These are phyloP conservation scores for Ctenomys sociabilis DNA, from an alignment of 2,113 vertebrate genomes.

Conservation along the genomic window DNA sequence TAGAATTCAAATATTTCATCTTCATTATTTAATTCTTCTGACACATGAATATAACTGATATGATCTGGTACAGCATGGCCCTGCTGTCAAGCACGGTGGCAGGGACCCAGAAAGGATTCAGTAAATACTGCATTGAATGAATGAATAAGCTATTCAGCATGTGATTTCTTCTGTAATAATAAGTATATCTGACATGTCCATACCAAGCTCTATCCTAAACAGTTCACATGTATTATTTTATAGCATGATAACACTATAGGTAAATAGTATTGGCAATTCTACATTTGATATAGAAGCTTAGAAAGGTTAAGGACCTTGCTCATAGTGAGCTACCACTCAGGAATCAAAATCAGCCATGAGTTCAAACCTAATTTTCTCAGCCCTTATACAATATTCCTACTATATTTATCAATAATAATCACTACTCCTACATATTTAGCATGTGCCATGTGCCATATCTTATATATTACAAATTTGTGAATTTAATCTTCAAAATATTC, in stretches of 20 bases:
- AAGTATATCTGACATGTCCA: not conserved
- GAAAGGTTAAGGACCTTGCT: constrained; percentile 38
- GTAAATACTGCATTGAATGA: constrained; percentile 9
- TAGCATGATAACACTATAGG: not conserved
- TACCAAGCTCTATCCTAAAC: not conserved
- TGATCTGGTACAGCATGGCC: not conserved
- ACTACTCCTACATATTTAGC: not conserved
- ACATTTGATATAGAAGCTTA: not conserved
- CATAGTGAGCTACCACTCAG: not conserved
- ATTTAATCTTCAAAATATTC: not conserved
- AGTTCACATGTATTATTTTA: not conserved
- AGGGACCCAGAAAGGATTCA: constrained; percentile 12
- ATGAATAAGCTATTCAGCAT: constrained; percentile 21
- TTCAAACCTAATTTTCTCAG: constrained; percentile 30
- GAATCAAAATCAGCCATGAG: not conserved
- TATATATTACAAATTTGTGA: not conserved
- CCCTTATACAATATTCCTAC: not conserved
- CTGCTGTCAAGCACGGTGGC: not conserved
- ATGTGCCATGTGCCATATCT: not conserved
- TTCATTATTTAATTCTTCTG: not conserved
- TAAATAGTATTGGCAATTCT: not conserved
- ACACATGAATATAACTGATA: not conserved
- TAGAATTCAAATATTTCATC: constrained; percentile 41
- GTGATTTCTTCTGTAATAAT: not conserved
- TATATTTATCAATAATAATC: not conserved